phyloP scores from a whole-genome alignment of 2,888 invertebrate genomes.

The Oscheius sp. region DNA sequence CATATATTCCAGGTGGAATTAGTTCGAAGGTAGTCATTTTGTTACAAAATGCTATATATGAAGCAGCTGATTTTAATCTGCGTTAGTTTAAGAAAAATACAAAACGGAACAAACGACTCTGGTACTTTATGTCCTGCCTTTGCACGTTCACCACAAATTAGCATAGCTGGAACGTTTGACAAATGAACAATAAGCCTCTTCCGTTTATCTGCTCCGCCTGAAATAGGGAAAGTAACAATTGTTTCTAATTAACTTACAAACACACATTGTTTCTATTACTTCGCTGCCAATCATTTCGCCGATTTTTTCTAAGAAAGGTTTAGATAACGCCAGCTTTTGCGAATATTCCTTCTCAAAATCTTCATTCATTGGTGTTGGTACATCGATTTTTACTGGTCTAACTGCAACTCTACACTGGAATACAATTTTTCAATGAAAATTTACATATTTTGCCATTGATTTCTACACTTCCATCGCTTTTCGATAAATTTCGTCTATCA shows the following conservation, averaged over 20 bases:
- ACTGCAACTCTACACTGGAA: too few species aligned
- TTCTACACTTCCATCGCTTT: too few species aligned
- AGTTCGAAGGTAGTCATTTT: background rate
- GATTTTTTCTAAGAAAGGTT: background rate
- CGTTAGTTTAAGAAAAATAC: too few species aligned
- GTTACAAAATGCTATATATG: background rate
- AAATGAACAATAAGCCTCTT: background rate
- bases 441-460: too few species aligned
- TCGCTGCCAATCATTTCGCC: background rate
- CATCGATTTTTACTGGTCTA: background rate
- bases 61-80: background rate
- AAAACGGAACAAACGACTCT: background rate
- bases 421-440: too few species aligned
- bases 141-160: background rate
- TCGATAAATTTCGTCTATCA: too few species aligned
- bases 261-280: background rate
- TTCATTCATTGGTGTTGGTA: background rate
- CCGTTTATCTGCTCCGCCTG: background rate
- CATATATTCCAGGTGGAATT: background rate
- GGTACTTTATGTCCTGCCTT: background rate
- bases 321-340: background rate
- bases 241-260: background rate
- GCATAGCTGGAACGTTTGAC: background rate
- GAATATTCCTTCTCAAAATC: background rate
- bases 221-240: background rate